Evolutionary conservation across 2,797 vertebrate genomes (phyloP).

Genomic region (Danionella dracula): DNA sequence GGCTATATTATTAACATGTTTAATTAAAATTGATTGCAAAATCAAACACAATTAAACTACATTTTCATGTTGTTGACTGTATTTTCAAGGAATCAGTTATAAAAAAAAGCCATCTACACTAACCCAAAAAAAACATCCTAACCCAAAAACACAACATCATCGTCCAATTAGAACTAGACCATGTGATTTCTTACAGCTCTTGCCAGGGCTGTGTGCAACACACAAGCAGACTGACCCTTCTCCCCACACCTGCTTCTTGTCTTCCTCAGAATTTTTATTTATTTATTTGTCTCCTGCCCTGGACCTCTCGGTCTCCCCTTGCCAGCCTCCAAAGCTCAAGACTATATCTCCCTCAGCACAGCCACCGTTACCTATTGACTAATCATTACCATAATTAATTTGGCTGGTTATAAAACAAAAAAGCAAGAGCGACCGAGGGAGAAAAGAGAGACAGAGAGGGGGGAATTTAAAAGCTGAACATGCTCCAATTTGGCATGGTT

Average conservation of each 20-base stretch:
- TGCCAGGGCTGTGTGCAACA: neutral
- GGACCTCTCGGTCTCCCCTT: neutral
- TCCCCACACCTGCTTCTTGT: constrained; percentile 52
- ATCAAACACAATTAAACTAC: too few relatives aligned
- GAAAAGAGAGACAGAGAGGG: constrained; percentile 13
- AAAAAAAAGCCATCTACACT: too few relatives aligned
- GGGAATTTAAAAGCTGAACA: constrained; percentile 48
- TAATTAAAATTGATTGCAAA: too few relatives aligned
- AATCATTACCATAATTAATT: constrained; percentile 64
- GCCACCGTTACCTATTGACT: constrained; percentile 54
- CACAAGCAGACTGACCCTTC: neutral
- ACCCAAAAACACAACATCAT: too few relatives aligned
- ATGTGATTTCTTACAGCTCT: neutral
- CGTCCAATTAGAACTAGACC: neutral
- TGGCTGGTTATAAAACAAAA: constrained; percentile 45
- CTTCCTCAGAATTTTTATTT: constrained; percentile 24
- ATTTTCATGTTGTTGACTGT: too few relatives aligned
- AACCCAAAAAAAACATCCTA: too few relatives aligned
- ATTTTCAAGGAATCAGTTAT: too few relatives aligned
- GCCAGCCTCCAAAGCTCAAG: neutral
- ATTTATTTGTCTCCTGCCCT: neutral
- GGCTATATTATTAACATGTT: too few relatives aligned
- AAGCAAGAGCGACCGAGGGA: constrained; percentile 1
- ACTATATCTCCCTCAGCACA: constrained; percentile 32
- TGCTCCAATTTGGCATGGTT: constrained; percentile 51